A percentile compares a stretch with the other conserved stretches of the same genome.
These are phyloP conservation scores for Pampusana beccarii DNA, from an alignment of 2,113 vertebrate species.

Conservation along the genomic window DNA sequence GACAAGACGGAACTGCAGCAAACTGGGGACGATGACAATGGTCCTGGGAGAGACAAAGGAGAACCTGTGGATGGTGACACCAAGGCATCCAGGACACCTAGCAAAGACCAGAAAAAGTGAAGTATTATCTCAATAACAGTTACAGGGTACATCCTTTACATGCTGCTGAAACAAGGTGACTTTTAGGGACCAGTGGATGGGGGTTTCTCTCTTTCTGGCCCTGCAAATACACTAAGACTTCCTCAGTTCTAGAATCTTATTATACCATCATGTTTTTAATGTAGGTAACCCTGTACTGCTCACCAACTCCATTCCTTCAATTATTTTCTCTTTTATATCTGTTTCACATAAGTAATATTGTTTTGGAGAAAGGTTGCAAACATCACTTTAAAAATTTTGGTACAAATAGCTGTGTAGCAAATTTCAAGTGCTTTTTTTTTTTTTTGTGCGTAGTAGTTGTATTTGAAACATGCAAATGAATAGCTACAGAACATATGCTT, in stretches of 20 bases:
- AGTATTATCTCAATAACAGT: neutral
- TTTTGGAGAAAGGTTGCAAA: neutral
- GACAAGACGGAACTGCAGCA: slow-evolving; percentile 77
- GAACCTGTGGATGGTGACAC: slow-evolving; percentile 76
- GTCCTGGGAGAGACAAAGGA: slow-evolving; percentile 73
- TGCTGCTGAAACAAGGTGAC: neutral
- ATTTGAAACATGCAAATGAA: neutral
- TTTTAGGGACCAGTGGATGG: neutral
- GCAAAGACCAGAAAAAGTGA: slow-evolving; percentile 81
- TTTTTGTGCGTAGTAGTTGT: neutral
- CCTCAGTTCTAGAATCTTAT: neutral
- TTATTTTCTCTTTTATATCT: neutral
- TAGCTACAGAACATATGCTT: neutral
- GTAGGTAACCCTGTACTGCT: neutral
- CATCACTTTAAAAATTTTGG: neutral
- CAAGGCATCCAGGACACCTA: slow-evolving; percentile 77
- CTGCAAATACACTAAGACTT: neutral
- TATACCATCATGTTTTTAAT: neutral
- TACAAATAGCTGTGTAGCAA: neutral
- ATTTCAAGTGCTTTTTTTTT: neutral
- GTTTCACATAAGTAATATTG: rapidly evolving
- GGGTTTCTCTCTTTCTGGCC: neutral
- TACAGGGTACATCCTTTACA: neutral
- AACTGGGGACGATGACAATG: slow-evolving; percentile 56
- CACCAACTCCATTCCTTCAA: neutral